Conservation (phyloP, 2,113 vertebrate genomes). For the Phrynosoma platyrhinos region DNA sequence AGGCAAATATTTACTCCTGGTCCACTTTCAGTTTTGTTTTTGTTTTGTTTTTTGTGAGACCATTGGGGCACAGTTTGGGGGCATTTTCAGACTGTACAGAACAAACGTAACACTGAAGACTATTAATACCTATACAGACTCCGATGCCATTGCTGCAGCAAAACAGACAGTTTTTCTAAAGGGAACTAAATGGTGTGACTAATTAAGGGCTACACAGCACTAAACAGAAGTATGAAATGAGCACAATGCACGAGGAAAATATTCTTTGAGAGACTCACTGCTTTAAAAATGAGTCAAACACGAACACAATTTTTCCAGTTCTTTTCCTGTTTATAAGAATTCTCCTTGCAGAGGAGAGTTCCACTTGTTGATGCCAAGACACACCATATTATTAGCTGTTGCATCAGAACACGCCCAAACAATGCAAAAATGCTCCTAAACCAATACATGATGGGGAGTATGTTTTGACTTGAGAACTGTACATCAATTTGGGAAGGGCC, state of each 20-base stretch:
- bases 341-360: not conserved
- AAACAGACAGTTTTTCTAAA: constrained; percentile 16
- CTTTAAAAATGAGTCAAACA: constrained; percentile 7
- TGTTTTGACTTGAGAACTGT: too few relatives aligned
- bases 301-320: not conserved
- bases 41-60: not conserved
- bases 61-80: not conserved
- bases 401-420: too few relatives aligned
- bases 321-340: not conserved
- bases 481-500: too few relatives aligned
- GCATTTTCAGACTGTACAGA: constrained; percentile 1
- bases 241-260: not conserved
- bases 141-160: not conserved
- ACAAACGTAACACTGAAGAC: not conserved
- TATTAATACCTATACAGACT: not conserved
- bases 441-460: too few relatives aligned
- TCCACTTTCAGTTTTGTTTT: not conserved
- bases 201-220: constrained; percentile 11
- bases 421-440: too few relatives aligned
- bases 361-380: not conserved
- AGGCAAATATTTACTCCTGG: not conserved
- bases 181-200: constrained; percentile 12
- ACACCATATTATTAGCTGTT: too few relatives aligned
- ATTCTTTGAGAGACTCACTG: not conserved
- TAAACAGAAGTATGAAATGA: constrained; percentile 10